Evolutionary conservation across 2,113 vertebrate species (phyloP).

Genomic region (Monarcha castaneiventris): DNA sequence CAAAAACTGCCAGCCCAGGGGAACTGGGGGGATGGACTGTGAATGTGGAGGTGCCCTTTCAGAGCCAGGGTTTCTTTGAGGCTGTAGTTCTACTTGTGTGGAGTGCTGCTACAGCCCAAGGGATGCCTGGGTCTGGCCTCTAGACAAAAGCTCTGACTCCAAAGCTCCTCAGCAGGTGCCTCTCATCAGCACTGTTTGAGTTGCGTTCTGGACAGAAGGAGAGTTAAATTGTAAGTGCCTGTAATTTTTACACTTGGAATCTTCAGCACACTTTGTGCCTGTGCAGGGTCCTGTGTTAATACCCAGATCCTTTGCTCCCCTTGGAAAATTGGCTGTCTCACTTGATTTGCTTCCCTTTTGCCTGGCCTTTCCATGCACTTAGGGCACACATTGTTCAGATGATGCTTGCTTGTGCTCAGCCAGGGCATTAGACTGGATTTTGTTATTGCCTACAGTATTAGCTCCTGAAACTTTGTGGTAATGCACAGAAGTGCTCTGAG

Average conservation of each 20-base stretch:
- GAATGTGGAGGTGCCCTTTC: background rate
- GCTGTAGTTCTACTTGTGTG: background rate
- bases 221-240: background rate
- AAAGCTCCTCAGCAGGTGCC: background rate
- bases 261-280: background rate
- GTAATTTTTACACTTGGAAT: background rate
- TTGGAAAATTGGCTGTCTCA: background rate
- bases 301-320: background rate
- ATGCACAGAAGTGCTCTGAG: fast-evolving
- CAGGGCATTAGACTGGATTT: background rate
- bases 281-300: background rate
- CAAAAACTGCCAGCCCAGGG: background rate
- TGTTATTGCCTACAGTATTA: background rate
- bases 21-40: background rate
- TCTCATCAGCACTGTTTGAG: background rate
- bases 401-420: background rate
- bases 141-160: background rate
- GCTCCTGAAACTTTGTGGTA: background rate
- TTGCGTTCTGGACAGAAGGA: background rate
- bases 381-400: background rate
- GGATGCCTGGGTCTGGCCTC: background rate
- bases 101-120: background rate
- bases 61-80: background rate
- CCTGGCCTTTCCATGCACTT: background rate
- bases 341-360: background rate